Evolutionary conservation across 1,140 invertebrate genomes (phyloP).

Genomic region (Hestina assimilis): DNA sequence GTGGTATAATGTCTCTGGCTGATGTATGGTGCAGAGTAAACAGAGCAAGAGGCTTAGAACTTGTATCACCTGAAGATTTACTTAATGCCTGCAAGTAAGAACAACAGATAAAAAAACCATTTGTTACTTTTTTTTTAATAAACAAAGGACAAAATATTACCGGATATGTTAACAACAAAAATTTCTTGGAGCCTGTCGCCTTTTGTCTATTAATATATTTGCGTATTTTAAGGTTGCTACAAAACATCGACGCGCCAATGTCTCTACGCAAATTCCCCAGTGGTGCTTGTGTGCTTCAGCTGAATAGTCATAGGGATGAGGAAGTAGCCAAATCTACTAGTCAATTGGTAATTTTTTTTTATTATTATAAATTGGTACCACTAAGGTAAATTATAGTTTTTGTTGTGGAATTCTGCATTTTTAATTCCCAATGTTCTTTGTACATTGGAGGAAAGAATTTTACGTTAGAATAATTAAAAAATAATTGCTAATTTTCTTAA

Average conservation of each 20-base stretch:
- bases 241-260: slow-evolving; percentile 85
- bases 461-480: too few species aligned
- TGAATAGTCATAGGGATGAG: slow-evolving; percentile 88
- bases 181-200: too few species aligned
- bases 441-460: too few species aligned
- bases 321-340: slow-evolving; percentile 85
- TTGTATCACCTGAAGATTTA: slow-evolving; percentile 96
- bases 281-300: slow-evolving; percentile 93
- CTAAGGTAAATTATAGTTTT: background rate
- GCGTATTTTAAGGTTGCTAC: slow-evolving; percentile 66
- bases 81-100: slow-evolving; percentile 90
- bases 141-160: too few species aligned
- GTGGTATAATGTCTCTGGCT: slow-evolving; percentile 97
- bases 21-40: slow-evolving; percentile 99
- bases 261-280: slow-evolving; percentile 91
- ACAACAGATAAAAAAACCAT: background rate
- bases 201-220: background rate
- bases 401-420: background rate
- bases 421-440: too few species aligned
- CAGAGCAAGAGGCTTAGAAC: slow-evolving; percentile 90
- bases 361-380: background rate
- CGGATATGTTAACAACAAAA: too few species aligned
- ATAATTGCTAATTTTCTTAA: too few species aligned
- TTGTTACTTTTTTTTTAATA: too few species aligned
- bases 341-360: slow-evolving; percentile 79